Evolutionary conservation across 2,888 invertebrate species (phyloP).

Genomic region (Tyria jacobaeae): DNA sequence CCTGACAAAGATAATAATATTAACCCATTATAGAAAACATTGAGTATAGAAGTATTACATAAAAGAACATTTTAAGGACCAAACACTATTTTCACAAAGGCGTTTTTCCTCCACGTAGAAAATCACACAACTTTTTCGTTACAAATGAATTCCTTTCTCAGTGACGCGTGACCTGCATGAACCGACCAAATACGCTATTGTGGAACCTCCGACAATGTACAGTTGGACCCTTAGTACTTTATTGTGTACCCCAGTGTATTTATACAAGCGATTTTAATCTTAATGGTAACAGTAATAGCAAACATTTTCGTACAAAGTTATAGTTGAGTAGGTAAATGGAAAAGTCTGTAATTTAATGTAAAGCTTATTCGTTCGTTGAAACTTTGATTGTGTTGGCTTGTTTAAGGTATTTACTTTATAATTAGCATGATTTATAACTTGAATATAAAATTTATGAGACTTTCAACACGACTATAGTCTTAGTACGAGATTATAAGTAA

Average conservation of each 20-base stretch:
- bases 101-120: slow-evolving; percentile 25
- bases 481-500: background rate
- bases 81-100: slow-evolving; percentile 29
- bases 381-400: slow-evolving; percentile 35
- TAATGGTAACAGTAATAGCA: slow-evolving; percentile 9
- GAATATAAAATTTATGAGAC: background rate
- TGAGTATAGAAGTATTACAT: slow-evolving; percentile 16
- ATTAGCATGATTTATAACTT: slow-evolving; percentile 10
- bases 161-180: slow-evolving; percentile 64
- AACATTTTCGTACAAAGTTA: slow-evolving; percentile 14
- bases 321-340: slow-evolving; percentile 17
- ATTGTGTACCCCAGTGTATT: slow-evolving; percentile 34
- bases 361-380: slow-evolving; percentile 34
- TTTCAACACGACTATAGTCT: background rate
- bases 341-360: slow-evolving; percentile 35
- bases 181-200: slow-evolving; percentile 50
- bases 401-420: slow-evolving; percentile 19
- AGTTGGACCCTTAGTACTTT: slow-evolving; percentile 46
- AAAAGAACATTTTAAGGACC: slow-evolving; percentile 38
- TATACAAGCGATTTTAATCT: slow-evolving; percentile 30
- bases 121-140: slow-evolving; percentile 61
- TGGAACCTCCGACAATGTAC: slow-evolving; percentile 47
- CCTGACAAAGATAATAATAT: background rate
- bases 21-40: background rate
- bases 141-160: slow-evolving; percentile 71